Evolutionary conservation across 2,888 invertebrate genomes (phyloP).

Genomic region (Nemotelus nigrinus): DNA sequence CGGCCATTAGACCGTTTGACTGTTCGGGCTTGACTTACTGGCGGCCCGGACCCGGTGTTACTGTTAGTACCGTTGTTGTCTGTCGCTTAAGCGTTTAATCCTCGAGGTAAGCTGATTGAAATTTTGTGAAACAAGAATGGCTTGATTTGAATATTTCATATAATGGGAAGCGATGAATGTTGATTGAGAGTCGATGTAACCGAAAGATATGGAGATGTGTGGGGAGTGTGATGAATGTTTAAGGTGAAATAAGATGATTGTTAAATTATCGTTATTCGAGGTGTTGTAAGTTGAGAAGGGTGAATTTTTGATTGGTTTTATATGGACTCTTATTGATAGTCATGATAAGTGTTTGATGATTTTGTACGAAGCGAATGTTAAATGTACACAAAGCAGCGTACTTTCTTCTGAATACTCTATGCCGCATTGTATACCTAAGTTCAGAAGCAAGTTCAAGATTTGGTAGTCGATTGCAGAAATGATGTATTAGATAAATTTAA

Average conservation of each 20-base stretch:
- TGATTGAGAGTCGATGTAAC: background rate
- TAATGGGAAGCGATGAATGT: slow-evolving; percentile 15
- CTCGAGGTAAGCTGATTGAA: slow-evolving; percentile 27
- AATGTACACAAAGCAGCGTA: no score
- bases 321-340: no score
- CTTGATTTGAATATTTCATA: slow-evolving; percentile 27
- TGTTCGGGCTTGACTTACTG: background rate
- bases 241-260: background rate
- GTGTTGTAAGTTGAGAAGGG: no score
- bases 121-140: slow-evolving; percentile 4
- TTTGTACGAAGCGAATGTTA: no score
- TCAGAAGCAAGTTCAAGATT: no score
- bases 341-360: no score
- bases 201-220: background rate
- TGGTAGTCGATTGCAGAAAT: no score
- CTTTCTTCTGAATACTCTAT: no score
- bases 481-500: no score
- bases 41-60: background rate
- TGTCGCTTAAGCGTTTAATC: slow-evolving; percentile 27
- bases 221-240: background rate
- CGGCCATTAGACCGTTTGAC: background rate
- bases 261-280: background rate
- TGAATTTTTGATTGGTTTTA: no score
- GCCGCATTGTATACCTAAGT: no score
- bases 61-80: background rate